Conservation (phyloP, 2,888 invertebrate species). For the Cordilura impudica region DNA sequence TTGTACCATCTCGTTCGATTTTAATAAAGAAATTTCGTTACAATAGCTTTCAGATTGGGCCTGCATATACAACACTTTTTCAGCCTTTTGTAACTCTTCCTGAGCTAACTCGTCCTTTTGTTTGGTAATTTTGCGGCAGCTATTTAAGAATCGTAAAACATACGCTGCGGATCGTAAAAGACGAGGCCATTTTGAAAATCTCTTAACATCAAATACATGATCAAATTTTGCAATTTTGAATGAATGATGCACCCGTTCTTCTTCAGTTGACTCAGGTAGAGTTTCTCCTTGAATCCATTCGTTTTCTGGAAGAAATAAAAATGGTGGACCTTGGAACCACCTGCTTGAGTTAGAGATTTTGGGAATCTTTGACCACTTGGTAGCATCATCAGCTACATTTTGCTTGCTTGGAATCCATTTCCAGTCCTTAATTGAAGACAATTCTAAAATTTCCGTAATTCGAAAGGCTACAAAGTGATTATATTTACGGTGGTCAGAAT, state of each 20-base stretch:
- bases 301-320: no score
- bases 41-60: neutral
- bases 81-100: constrained; percentile 24
- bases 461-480: no score
- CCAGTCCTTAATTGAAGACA: no score
- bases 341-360: no score
- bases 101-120: constrained; percentile 57
- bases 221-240: neutral
- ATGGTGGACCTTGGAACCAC: no score
- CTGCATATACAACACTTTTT: constrained; percentile 6
- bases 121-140: constrained; percentile 31
- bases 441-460: no score
- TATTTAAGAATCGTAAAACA: neutral
- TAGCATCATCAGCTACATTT: no score
- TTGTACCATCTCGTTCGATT: neutral
- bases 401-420: no score
- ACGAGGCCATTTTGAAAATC: constrained; percentile 24
- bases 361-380: no score
- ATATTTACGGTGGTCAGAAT: no score
- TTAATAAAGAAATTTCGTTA: constrained; percentile 8
- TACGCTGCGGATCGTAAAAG: neutral
- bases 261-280: neutral
- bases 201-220: neutral
- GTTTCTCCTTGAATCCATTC: no score
- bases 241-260: neutral